Percentiles rank a stretch among this genome's conserved stretches.
Evolutionary conservation across 2,888 invertebrate genomes (phyloP).

Genomic region (Papilio demoleus): DNA sequence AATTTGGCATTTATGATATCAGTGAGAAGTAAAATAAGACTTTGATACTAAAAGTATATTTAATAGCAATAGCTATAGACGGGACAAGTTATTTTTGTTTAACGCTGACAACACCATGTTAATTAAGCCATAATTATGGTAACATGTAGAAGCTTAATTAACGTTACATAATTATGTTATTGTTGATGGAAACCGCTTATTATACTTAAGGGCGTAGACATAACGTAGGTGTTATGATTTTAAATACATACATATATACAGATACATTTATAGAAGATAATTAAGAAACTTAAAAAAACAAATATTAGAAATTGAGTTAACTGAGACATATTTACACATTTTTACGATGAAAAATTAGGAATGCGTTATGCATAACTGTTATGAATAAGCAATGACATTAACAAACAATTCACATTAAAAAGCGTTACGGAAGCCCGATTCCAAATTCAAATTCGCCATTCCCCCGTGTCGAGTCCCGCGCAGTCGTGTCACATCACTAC

Average conservation of each 20-base stretch:
- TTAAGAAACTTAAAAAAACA: background rate
- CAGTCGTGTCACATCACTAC: conserved; percentile 55
- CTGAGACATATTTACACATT: background rate
- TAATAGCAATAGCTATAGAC: background rate
- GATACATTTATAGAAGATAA: background rate
- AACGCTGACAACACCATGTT: conserved; percentile 22
- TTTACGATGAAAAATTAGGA: background rate
- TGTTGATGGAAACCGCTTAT: conserved; percentile 29
- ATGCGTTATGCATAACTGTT: conserved; percentile 25
- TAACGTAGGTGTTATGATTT: background rate
- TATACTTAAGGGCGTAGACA: background rate
- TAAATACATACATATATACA: background rate
- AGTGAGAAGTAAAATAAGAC: no score
- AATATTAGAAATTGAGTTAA: background rate
- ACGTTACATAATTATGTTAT: conserved; percentile 7
- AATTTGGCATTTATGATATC: no score
- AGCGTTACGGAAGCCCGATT: conserved; percentile 46
- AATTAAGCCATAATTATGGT: conserved; percentile 3
- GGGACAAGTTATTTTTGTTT: conserved; percentile 18
- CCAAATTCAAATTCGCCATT: conserved; percentile 54
- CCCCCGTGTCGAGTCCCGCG: conserved; percentile 54
- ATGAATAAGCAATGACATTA: conserved; percentile 37
- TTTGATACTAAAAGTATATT: background rate
- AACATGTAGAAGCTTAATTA: conserved; percentile 13
- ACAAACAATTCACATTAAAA: conserved; percentile 44